Base-by-base conservation (phyloP, 1,140 invertebrate genomes). In the Odontomachus brunneus region DNA sequence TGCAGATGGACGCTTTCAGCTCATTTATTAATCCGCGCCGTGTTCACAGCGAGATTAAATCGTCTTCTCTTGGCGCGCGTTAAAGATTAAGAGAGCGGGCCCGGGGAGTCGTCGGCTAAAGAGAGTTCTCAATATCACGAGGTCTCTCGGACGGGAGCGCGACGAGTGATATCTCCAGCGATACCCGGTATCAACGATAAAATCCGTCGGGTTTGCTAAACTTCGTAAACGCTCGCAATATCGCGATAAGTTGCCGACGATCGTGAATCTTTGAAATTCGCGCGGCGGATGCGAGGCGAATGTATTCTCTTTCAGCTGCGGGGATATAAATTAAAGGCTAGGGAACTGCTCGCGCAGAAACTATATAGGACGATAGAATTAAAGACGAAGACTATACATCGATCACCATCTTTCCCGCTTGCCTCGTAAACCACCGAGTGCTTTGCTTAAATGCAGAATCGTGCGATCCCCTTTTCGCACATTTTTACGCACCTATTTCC, bases 1-100 rank as follows among this genome's bases (percentile, higher is more conserved):
- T 55, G 65, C 75, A 71, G 51, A 78, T 69, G 63, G 75, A 80
- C 65, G 65, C 65, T 71, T 57, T 71, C 65, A 71, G 75, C 51
- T 48, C 75, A 38, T 80, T 80, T 80, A 80, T 80, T 80, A 80
- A 80, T 80, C 51, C 51, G 29, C 65, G 44, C 51, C 22, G 62
- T 17, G 62, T 17, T 78, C 62, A 55, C 74, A 22, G n/a, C 17
- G 57, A 78, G 74, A 78, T 78, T 78, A 76, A 76, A 78, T 67
- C 74, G 49, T 55, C 48, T 51, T 53, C 63, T 29, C 49, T 44
- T 57, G 51, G 29, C 33, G 51, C 75, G 65, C 75, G 33, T 80
- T 80, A 80, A 80, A 80, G 38, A 80, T 80, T 71, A 71, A 71
- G 22, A 67, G 33, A 19, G 33, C 19, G 19, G 38, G 15, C 51